Conservation (phyloP, 2,888 invertebrate species). For the Mechanitis mazaeus region DNA sequence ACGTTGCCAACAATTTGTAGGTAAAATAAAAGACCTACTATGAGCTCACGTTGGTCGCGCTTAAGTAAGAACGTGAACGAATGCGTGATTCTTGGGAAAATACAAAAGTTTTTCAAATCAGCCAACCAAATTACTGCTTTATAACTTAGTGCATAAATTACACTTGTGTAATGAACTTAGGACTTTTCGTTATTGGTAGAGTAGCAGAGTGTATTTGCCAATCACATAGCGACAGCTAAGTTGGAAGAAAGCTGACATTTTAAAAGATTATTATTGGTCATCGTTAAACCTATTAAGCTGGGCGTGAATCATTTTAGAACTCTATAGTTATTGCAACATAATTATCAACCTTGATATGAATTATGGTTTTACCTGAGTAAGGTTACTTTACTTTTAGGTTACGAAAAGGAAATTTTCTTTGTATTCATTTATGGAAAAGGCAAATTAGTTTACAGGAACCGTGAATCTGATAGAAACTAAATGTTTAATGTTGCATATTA, state of each 20-base stretch:
- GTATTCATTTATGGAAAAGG: too few species aligned
- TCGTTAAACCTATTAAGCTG: conserved; percentile 1
- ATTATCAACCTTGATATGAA: not conserved
- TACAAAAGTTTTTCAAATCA: conserved; percentile 5
- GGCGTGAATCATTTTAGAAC: conserved; percentile 15
- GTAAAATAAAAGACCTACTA: not conserved
- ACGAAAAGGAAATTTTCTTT: too few species aligned
- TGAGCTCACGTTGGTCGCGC: conserved; percentile 1
- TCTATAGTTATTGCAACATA: not conserved
- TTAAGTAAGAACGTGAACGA: not conserved
- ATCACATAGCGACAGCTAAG: conserved; percentile 12
- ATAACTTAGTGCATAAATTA: not conserved
- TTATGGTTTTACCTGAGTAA: too few species aligned
- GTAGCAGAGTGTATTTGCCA: conserved; percentile 9
- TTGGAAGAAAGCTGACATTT: conserved; percentile 20
- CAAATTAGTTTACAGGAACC: too few species aligned
- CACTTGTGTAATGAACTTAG: not conserved
- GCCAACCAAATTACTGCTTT: not conserved
- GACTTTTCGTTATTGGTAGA: conserved; percentile 1
- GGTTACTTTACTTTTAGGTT: too few species aligned
- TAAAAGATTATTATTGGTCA: conserved; percentile 23
- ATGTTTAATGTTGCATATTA: too few species aligned
- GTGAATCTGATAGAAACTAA: too few species aligned
- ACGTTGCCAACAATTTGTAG: too few species aligned
- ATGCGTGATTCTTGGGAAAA: conserved; percentile 14